Conservation (phyloP, 2,113 vertebrate genomes). For the Cynopterus brachyotis region DNA sequence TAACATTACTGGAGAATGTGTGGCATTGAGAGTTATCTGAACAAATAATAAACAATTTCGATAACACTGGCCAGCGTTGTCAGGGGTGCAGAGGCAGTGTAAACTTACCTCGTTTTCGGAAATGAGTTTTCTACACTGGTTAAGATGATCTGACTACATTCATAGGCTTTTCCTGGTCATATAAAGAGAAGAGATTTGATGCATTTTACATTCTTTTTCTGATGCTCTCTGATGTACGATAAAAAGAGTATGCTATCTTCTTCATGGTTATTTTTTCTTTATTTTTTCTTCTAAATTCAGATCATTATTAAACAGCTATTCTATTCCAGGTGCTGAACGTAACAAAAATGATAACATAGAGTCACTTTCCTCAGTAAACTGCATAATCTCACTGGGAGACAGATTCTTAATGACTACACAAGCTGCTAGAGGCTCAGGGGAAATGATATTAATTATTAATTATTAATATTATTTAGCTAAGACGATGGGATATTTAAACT, state of each 20-base stretch:
- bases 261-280: conserved; percentile 19
- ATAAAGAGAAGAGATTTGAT: conserved; percentile 18
- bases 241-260: conserved; percentile 36
- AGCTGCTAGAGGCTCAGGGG: neutral
- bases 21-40: neutral
- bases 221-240: conserved; percentile 12
- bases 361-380: conserved; percentile 37
- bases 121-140: conserved; percentile 15
- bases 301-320: conserved; percentile 57
- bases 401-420: neutral
- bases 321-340: conserved; percentile 35
- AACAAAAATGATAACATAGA: conserved; percentile 54
- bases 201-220: conserved; percentile 5
- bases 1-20: neutral
- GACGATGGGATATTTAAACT: neutral
- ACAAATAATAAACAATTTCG: conserved; percentile 19
- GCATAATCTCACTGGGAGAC: neutral
- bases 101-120: conserved; percentile 17
- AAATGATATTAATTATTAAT: conserved; percentile 52
- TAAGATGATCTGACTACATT: neutral
- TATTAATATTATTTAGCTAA: conserved; percentile 19
- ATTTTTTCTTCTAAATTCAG: conserved; percentile 54
- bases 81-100: neutral
- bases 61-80: conserved; percentile 16
- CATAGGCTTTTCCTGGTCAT: neutral